A percentile compares a stretch with the other conserved stretches of the same genome.
Evolutionary conservation across 2,888 invertebrate species (phyloP).

Genomic region (Fragum fragum): DNA sequence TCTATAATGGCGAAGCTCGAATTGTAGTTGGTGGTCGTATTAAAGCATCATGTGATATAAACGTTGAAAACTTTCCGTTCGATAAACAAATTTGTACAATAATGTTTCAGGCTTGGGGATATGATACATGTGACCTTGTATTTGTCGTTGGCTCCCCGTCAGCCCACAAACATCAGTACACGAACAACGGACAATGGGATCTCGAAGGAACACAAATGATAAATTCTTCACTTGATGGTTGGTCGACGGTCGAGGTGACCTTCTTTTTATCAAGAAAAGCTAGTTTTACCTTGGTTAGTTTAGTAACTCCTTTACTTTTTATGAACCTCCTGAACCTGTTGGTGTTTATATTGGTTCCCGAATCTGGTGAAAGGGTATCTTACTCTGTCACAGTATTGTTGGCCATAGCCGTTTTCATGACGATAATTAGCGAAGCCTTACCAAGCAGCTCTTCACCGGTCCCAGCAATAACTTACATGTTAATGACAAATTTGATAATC

Average conservation of each 20-base stretch:
- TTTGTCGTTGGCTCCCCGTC: not conserved
- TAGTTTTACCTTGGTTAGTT: not conserved
- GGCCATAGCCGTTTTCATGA: not conserved
- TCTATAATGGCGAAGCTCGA: not conserved
- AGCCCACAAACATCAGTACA: not conserved
- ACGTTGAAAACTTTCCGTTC: not conserved
- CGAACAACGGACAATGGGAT: not conserved
- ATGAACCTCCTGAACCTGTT: not conserved
- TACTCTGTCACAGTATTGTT: not conserved
- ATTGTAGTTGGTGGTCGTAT: not conserved
- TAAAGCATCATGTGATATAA: not conserved
- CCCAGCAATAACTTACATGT: not conserved
- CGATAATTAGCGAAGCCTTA: not conserved
- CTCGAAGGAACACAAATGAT: not conserved
- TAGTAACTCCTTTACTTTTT: not conserved
- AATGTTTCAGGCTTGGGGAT: not conserved
- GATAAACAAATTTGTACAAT: not conserved
- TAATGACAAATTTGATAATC: not conserved
- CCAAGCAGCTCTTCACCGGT: not conserved
- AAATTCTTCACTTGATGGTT: not conserved
- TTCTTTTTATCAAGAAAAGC: not conserved
- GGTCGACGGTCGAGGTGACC: not conserved
- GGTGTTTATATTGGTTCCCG: not conserved
- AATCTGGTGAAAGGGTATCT: not conserved
- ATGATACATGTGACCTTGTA: not conserved